These are phyloP conservation scores for Seriola rivoliana DNA, from an alignment of 2,113 vertebrate genomes.

Conservation along the genomic window DNA sequence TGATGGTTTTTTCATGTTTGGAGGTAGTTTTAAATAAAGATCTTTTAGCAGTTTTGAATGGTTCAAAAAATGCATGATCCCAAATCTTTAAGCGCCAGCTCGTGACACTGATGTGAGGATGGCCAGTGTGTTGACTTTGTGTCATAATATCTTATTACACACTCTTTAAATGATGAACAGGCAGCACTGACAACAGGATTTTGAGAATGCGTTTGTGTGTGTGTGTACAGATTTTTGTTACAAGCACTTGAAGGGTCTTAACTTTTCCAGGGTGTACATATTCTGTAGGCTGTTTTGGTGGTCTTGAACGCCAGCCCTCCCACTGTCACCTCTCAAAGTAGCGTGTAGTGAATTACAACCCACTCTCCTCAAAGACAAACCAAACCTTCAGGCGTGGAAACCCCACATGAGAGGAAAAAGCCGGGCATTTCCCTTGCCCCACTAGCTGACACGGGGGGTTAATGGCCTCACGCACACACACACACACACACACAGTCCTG, in stretches of 20 bases:
- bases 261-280: background rate
- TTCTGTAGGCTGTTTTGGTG: conserved; percentile 6
- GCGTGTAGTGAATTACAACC: background rate
- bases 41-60: background rate
- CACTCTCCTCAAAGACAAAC: conserved; percentile 53
- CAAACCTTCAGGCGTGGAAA: conserved; percentile 65
- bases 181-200: background rate
- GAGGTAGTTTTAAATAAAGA: background rate
- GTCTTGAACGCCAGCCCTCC: background rate
- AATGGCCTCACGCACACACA: conserved; percentile 40
- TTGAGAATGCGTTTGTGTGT: background rate
- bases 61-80: background rate
- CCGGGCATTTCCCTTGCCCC: conserved; percentile 35
- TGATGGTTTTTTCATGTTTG: too few relatives aligned
- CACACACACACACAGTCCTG: conserved; percentile 34
- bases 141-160: background rate
- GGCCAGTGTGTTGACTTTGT: background rate
- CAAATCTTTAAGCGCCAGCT: background rate
- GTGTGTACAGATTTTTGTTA: background rate
- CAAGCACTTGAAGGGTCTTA: background rate
- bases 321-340: conserved; percentile 9
- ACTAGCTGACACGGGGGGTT: conserved; percentile 48
- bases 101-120: background rate
- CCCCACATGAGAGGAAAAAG: conserved; percentile 63
- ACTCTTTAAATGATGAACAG: background rate